A percentile compares a stretch with the other conserved stretches of the same genome.
Evolutionary conservation across 2,113 vertebrate species (phyloP).

Genomic region (Neogale vison): DNA sequence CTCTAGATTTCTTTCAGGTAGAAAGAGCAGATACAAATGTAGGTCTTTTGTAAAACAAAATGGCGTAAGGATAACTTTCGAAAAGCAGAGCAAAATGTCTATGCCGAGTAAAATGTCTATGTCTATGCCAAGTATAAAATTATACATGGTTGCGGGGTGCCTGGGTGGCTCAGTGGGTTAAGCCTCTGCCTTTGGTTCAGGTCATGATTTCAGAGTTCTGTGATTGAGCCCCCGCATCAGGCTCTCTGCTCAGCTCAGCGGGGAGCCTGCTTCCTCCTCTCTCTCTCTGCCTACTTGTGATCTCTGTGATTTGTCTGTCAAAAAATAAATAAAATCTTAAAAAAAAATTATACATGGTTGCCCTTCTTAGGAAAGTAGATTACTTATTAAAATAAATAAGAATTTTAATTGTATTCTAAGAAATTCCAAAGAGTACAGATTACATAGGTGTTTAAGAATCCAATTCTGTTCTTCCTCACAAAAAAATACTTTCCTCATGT

Average conservation of each 20-base stretch:
- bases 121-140: fast-evolving
- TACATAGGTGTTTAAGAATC: background rate
- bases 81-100: background rate
- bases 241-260: no score
- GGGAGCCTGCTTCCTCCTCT: no score
- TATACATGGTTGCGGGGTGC: background rate
- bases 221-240: no score
- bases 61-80: background rate
- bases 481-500: background rate
- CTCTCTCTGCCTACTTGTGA: no score
- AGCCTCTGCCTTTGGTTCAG: no score
- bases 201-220: no score
- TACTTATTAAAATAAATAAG: background rate
- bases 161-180: no score
- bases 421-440: background rate
- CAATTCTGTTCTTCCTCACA: background rate
- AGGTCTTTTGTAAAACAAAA: background rate
- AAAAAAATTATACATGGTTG: background rate
- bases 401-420: background rate
- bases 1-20: background rate
- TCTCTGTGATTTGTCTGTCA: no score
- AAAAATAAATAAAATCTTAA: no score
- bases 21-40: background rate
- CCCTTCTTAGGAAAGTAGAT: background rate
- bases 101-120: no score